Conservation (phyloP, 2,888 invertebrate genomes). For the Dromius quadrimaculatus region DNA sequence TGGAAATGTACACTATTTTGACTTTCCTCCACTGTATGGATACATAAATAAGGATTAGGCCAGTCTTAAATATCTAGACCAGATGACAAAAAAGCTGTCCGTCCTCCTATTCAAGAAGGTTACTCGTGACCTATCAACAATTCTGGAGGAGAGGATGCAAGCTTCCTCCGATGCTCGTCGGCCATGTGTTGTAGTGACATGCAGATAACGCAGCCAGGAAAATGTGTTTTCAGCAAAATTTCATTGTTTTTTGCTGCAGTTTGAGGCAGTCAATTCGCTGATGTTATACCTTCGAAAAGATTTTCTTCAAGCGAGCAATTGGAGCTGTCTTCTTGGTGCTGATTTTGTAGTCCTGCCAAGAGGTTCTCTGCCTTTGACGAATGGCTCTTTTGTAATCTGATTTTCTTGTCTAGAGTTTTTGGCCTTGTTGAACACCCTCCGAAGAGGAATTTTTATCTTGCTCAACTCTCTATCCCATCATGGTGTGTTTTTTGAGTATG, state of each 20-base stretch:
- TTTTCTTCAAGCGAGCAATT: background rate
- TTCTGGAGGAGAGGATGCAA: background rate
- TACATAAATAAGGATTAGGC: too few species aligned
- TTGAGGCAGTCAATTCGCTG: background rate
- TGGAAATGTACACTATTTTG: too few species aligned
- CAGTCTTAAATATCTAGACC: too few species aligned
- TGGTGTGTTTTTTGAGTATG: too few species aligned
- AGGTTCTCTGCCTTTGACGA: background rate
- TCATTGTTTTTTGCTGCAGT: background rate
- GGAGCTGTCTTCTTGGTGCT: background rate
- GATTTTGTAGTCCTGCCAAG: background rate
- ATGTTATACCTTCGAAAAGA: background rate
- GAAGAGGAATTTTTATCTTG: too few species aligned
- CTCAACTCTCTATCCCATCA: too few species aligned
- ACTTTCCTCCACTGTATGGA: too few species aligned
- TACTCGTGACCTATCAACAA: too few species aligned
- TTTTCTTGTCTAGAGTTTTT: background rate
- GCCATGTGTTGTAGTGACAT: too few species aligned
- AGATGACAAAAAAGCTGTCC: too few species aligned
- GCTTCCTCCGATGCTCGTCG: too few species aligned
- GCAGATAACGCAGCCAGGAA: background rate
- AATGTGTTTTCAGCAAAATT: background rate
- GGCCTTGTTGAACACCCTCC: background rate
- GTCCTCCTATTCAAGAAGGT: too few species aligned
- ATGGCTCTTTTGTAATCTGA: background rate